Evolutionary conservation across 2,888 invertebrate genomes (phyloP), one percentile per base, ranked within the genome.

Genomic region (Drosophila differens): DNA sequence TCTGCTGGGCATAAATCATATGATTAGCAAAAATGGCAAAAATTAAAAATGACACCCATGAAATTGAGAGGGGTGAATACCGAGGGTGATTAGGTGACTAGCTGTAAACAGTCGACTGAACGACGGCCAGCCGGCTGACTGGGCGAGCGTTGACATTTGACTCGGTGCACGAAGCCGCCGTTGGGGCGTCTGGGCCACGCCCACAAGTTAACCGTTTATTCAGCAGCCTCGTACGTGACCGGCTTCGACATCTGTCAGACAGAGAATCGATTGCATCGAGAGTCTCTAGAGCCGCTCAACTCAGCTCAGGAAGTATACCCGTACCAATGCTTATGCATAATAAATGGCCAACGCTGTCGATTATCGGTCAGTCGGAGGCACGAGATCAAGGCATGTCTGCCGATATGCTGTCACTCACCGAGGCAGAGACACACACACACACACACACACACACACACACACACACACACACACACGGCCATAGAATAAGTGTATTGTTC

Each of bases 141-240:
- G 73, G 71, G 75, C 90, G 85, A 82, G 83, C 85, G 75, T 85
- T 85, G 88, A 85, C 85, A 87, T 85, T 89, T 85, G 85, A 89
- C 85, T 89, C 75, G 83, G 60, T 39, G 66, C 41, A 53, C 63
- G 32, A 54, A 54, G 52, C 30, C 55, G 72, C 28, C 22, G 33
- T 19, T 37, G 22, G 49, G 25, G 32, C 35, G 51, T 47, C 83
- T 44, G 57, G 51, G 58, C 66, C 84, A 85, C 88, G 74, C 90
- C 81, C 69, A 79, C 71, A 30, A 52, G 5, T 65, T 59, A 62
- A 61, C 61, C 32, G 72, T 65, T 70, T 54, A 52, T 35, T 58
- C 57, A 58, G 52, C 60, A 61, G 60, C 74, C 47, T 70, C 22
- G 52, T 73, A 79, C 79, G 79, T 79, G 79, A 79, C 79, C 74